A percentile compares a stretch with the other conserved stretches of the same genome.
Evolutionary conservation across 2,797 vertebrate genomes (phyloP).

Genomic region (Lepilemur septentrionalis): DNA sequence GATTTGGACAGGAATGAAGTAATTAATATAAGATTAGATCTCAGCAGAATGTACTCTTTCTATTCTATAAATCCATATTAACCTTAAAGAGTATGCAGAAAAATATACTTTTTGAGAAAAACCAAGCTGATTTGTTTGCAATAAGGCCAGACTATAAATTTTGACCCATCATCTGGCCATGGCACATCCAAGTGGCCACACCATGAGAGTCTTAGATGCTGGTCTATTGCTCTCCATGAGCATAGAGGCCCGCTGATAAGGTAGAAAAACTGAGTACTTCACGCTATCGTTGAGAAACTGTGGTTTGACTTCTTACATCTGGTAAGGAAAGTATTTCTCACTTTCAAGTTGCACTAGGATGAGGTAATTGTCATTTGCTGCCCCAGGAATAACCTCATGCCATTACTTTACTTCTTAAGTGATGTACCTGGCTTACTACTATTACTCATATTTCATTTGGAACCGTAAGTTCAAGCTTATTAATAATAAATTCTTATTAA

Average conservation of each 20-base stretch:
- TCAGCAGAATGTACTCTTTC: neutral
- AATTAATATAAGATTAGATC: neutral
- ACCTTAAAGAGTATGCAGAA: neutral
- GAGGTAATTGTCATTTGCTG: conserved; percentile 14
- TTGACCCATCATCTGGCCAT: neutral
- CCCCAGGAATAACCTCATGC: conserved; percentile 26
- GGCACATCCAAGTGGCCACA: neutral
- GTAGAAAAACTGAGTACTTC: neutral
- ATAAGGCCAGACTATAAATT: neutral
- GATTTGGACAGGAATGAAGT: conserved; percentile 19
- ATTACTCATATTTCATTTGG: conserved; percentile 71
- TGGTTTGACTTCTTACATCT: neutral
- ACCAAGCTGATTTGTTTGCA: neutral
- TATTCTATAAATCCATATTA: neutral
- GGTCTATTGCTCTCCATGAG: neutral
- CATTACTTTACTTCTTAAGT: conserved; percentile 51
- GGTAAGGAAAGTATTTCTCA: neutral
- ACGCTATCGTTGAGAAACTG: neutral
- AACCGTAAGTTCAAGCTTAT: conserved; percentile 69
- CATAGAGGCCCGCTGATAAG: neutral
- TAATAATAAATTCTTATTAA: conserved; percentile 81
- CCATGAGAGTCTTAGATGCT: neutral
- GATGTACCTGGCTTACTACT: conserved; percentile 49
- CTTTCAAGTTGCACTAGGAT: neutral
- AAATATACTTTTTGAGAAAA: conserved; percentile 21